Percentiles rank a stretch among this genome's conserved stretches.
Evolutionary conservation across 1,140 invertebrate species (phyloP).

Genomic region (Liolophura sinensis): DNA sequence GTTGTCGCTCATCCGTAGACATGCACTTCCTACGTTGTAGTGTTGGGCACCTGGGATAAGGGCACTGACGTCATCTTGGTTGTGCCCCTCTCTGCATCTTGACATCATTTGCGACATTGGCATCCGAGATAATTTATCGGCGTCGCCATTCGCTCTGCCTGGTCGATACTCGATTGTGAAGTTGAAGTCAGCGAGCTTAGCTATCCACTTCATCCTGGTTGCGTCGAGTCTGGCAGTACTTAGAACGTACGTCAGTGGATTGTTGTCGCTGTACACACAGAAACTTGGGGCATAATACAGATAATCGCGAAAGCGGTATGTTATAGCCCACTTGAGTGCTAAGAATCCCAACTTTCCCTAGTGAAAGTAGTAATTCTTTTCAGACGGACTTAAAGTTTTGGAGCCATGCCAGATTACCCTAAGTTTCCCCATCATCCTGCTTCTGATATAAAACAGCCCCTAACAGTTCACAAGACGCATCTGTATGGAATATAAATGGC

Average conservation of each 20-base stretch:
- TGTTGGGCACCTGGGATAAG: too few relatives aligned
- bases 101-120: too few relatives aligned
- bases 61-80: too few relatives aligned
- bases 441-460: conserved; percentile 57
- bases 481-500: conserved; percentile 55
- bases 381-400: conserved; percentile 18
- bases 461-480: conserved; percentile 55
- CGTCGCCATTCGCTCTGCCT: conserved; percentile 13
- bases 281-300: conserved; percentile 14
- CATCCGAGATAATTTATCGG: conserved; percentile 4
- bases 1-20: too few relatives aligned
- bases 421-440: conserved; percentile 15
- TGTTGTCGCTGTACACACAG: conserved; percentile 16
- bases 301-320: conserved; percentile 13
- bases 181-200: conserved; percentile 6
- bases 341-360: conserved; percentile 24
- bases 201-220: conserved; percentile 15
- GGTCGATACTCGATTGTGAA: conserved; percentile 12
- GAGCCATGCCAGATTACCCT: conserved; percentile 33
- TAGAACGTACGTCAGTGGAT: conserved; percentile 11
- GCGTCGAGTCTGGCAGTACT: conserved; percentile 10
- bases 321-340: conserved; percentile 23
- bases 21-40: too few relatives aligned
- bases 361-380: conserved; percentile 19
- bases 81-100: too few relatives aligned